phyloP scores from a whole-genome alignment of 2,113 vertebrate genomes.

The Corythornis vintsioides region DNA sequence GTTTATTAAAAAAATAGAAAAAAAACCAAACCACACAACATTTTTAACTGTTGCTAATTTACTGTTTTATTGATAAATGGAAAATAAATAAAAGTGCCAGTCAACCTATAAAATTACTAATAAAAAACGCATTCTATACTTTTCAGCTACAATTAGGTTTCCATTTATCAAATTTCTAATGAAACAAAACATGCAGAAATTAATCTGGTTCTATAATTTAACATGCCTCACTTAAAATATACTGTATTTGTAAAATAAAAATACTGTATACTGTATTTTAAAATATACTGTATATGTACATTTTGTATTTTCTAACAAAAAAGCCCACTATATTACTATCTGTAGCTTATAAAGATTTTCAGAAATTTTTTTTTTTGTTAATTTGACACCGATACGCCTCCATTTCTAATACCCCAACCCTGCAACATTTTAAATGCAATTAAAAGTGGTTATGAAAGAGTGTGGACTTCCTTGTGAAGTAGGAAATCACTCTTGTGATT shows the following conservation, averaged over 20 bases:
- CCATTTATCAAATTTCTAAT: conserved; percentile 61
- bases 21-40: too few species aligned
- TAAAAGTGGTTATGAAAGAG: conserved; percentile 99
- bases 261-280: too few species aligned
- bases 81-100: conserved; percentile 39
- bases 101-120: conserved; percentile 35
- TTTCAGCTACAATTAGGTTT: conserved; percentile 40
- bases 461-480: conserved; percentile 95
- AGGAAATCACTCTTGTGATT: conserved; percentile 98
- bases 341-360: conserved; percentile 78
- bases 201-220: conserved; percentile 46
- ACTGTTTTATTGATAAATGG: neutral
- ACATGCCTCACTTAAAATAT: conserved; percentile 62
- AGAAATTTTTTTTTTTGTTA: conserved; percentile 85
- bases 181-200: conserved; percentile 54
- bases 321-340: conserved; percentile 74
- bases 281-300: neutral
- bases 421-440: conserved; percentile 99
- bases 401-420: conserved; percentile 98
- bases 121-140: conserved; percentile 57
- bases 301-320: conserved; percentile 74
- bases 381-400: conserved; percentile 99
- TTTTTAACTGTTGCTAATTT: conserved; percentile 35
- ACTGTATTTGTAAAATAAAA: neutral
- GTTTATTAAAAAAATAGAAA: neutral